These are phyloP conservation scores for Nasonovia ribisnigri DNA, from an alignment of 2,888 invertebrate species.

Conservation along the genomic window DNA sequence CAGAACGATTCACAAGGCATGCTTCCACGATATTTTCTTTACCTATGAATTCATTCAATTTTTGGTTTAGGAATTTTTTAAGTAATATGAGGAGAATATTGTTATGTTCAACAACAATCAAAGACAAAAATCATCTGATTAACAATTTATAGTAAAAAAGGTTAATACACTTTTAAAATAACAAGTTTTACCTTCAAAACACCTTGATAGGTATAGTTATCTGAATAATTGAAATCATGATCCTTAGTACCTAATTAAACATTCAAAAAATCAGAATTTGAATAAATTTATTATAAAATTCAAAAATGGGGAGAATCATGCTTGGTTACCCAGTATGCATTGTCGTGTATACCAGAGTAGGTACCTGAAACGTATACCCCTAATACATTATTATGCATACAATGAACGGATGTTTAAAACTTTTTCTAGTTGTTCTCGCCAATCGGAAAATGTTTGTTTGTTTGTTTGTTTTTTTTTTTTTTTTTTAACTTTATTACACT, in stretches of 20 bases:
- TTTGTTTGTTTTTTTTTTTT: neutral
- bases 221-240: neutral
- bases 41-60: neutral
- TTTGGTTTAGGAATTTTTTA: neutral
- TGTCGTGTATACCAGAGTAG: neutral
- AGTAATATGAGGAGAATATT: neutral
- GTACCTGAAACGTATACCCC: neutral
- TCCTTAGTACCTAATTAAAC: neutral
- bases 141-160: neutral
- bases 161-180: neutral
- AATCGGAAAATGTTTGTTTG: neutral
- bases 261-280: neutral
- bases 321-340: neutral
- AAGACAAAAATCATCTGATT: neutral
- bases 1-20: neutral
- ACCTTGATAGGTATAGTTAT: neutral
- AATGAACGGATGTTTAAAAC: neutral
- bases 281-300: neutral
- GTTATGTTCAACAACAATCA: neutral
- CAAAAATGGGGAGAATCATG: neutral
- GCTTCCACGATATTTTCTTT: neutral
- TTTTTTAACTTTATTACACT: neutral
- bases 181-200: neutral
- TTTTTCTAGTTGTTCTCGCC: neutral
- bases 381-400: neutral